Base-by-base conservation (phyloP, 1,140 invertebrate species). In the Thaumetopoea pityocampa region DNA sequence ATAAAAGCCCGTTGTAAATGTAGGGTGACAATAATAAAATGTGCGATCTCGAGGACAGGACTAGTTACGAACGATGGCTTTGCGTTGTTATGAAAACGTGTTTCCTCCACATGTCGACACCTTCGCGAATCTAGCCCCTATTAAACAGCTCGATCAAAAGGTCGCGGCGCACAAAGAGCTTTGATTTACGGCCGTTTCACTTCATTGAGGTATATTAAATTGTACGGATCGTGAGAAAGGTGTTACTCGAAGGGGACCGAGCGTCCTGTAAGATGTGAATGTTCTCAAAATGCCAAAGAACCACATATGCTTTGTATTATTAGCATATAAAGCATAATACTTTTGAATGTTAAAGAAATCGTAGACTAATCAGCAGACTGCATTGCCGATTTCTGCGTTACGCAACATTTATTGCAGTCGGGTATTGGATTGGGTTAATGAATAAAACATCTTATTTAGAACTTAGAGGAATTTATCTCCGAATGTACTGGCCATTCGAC, bases 91-190 rank as follows among this genome's bases (percentile, higher is more conserved):
- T 49, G 66, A 55, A 63, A 76, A 74, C 72, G 53, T 70, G 76
- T 79, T 71, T 65, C 64, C 57, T 69, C 69, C 61, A 65, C 51
- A 37, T 73, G 69, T 81, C 79, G 71, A 83, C 77, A 83, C 79
- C 74, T 78, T 79, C 74, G 61, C 67, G 68, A 22, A 56, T 81
- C 77, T 81, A 83, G 68, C 74, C 74, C 69, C 79, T 76, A 59
- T 67, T 79, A 81, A 73, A 71, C 58, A 71, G 61, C 37, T 32
- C 46, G 50, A 73, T 71, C 47, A 73, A 82, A 79, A 72, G 71
- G 67, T 77, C 62, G 62, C 57, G 28, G 28, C 38, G 42, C 38
- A 79, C 76, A 83, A 79, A 67, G 61, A 50, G 41, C 65, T 57
- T 70, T 80, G 79, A 83, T 79, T 83, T 83, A 83, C 79, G 74